Conservation (phyloP, 2,113 vertebrate species). For the Anguilla rostrata region DNA sequence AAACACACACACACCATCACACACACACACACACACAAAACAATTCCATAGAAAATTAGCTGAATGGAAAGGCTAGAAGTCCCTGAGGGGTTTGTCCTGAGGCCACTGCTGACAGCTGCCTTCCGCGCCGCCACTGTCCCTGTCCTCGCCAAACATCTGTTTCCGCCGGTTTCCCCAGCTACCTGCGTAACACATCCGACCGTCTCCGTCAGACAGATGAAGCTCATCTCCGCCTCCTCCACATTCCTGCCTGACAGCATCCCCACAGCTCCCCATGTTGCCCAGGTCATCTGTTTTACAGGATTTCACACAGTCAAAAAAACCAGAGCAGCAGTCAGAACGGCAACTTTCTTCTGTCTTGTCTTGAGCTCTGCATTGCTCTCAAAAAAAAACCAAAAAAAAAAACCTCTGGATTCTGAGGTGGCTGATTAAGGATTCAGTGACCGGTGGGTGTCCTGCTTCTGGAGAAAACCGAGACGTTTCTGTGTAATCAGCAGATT, state of each 20-base stretch:
- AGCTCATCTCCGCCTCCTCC: background rate
- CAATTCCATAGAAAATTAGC: background rate
- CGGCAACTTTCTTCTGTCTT: background rate
- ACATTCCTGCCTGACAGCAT: background rate
- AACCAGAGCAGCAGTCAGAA: background rate
- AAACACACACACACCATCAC: slow-evolving; percentile 1
- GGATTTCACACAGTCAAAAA: background rate
- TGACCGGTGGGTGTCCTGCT: background rate
- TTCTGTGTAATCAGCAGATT: slow-evolving; percentile 2
- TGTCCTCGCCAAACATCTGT: background rate
- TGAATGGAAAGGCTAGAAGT: background rate
- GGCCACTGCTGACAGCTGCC: background rate
- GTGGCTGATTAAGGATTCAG: background rate
- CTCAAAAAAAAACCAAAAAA: background rate
- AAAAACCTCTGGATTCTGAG: background rate
- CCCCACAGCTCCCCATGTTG: background rate
- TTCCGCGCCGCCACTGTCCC: background rate
- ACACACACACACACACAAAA: slow-evolving; percentile 18
- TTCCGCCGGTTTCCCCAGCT: background rate
- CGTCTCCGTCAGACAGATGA: background rate
- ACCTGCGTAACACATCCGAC: background rate
- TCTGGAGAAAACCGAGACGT: background rate
- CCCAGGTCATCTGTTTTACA: background rate
- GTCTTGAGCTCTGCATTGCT: background rate
- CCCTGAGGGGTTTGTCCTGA: background rate